Evolutionary conservation across 2,113 vertebrate genomes (phyloP).

Genomic region (Beaufortia kweichowensis): DNA sequence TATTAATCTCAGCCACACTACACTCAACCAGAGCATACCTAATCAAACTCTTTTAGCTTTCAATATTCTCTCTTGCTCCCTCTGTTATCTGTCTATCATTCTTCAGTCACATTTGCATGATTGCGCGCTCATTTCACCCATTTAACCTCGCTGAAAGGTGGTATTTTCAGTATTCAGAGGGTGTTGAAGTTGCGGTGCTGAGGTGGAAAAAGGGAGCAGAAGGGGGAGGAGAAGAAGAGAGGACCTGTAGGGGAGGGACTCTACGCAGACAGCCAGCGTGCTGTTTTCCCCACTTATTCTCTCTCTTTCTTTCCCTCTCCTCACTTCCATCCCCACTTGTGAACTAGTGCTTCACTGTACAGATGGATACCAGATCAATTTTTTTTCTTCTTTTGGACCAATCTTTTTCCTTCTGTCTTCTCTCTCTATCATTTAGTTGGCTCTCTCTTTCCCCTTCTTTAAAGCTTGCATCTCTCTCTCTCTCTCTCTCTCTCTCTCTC

Average conservation of each 20-base stretch:
- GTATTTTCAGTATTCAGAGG: conserved; percentile 39
- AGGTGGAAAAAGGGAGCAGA: conserved; percentile 34
- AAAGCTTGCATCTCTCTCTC: conserved; percentile 6
- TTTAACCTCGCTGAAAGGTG: conserved; percentile 25
- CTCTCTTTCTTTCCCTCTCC: conserved; percentile 26
- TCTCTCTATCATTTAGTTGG: conserved; percentile 1
- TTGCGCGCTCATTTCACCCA: neutral
- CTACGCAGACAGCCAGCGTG: conserved; percentile 63
- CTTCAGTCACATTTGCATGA: neutral
- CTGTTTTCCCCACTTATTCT: conserved; percentile 54
- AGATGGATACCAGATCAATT: conserved; percentile 33
- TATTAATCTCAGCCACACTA: neutral
- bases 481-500: conserved; percentile 26
- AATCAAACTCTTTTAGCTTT: neutral
- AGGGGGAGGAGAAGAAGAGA: conserved; percentile 40
- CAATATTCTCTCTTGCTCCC: neutral
- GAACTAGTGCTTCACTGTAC: conserved; percentile 45
- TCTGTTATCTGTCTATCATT: neutral
- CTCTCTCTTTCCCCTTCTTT: no score
- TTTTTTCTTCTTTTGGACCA: conserved; percentile 19
- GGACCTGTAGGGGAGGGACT: conserved; percentile 53
- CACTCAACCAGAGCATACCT: neutral
- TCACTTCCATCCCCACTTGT: conserved; percentile 45
- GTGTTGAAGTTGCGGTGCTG: conserved; percentile 42
- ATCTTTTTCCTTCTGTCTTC: neutral